phyloP scores from a whole-genome alignment of 2,113 vertebrate species.

The Sander vitreus region DNA sequence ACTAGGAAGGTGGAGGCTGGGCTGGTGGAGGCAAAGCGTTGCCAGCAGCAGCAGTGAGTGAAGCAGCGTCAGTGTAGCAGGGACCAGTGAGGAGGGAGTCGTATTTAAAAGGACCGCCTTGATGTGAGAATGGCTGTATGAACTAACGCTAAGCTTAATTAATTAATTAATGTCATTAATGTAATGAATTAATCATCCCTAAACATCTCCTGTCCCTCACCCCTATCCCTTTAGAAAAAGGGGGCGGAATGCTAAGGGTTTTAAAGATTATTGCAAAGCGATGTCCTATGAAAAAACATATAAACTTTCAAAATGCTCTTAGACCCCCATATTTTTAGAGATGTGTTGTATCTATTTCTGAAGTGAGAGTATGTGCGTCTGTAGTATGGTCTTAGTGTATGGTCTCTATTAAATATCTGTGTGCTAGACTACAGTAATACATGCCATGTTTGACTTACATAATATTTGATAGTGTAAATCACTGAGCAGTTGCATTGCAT shows the following conservation, averaged over 20 bases:
- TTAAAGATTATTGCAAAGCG: constrained; percentile 7
- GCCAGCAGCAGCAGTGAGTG: no score
- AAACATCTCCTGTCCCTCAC: no score
- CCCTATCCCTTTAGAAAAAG: no score
- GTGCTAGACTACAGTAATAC: not conserved
- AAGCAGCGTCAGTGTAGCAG: no score
- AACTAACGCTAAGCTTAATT: no score
- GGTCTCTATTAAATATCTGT: not conserved
- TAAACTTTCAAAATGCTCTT: not conserved
- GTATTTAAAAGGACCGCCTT: no score
- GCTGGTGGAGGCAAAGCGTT: no score
- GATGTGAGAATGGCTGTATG: no score
- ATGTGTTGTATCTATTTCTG: not conserved
- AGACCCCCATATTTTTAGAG: not conserved
- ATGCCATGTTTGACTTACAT: constrained; percentile 6
- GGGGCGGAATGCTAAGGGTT: not conserved
- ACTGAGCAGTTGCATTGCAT: not conserved
- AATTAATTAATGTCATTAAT: no score
- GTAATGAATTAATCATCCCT: no score
- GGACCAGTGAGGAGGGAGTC: no score
- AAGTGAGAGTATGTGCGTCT: not conserved
- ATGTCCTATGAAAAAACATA: not conserved
- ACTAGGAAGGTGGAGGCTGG: no score
- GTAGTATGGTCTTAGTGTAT: not conserved
- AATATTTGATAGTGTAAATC: constrained; percentile 24